A percentile compares a stretch with the other conserved stretches of the same genome.
These are phyloP conservation scores for Coelogynopora nodosa DNA, from an alignment of 2,888 invertebrate species.

Conservation along the genomic window DNA sequence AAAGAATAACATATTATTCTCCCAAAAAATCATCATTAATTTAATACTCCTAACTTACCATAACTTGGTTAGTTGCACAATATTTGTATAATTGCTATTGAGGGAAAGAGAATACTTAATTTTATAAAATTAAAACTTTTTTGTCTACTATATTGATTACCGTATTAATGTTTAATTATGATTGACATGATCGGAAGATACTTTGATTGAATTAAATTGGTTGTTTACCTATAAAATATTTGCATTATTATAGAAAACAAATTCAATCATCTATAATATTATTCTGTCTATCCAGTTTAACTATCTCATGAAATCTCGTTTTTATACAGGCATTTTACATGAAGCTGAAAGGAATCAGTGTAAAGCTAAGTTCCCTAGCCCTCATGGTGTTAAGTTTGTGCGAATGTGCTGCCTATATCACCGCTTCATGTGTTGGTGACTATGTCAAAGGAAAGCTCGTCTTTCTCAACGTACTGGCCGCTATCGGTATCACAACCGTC, in stretches of 20 bases:
- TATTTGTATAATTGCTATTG: no score
- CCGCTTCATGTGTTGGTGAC: constrained; percentile 52
- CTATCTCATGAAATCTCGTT: no score
- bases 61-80: no score
- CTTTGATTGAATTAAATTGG: no score
- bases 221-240: neutral
- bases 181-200: no score
- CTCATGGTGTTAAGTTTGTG: constrained; percentile 51
- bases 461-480: constrained; percentile 49
- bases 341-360: constrained; percentile 50
- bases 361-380: constrained; percentile 49
- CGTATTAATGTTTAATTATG: no score
- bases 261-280: neutral
- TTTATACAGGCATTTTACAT: constrained; percentile 52
- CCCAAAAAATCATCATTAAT: no score
- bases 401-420: constrained; percentile 51
- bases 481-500: constrained; percentile 50
- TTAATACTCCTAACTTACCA: no score
- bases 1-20: no score
- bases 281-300: constrained; percentile 16
- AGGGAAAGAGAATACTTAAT: no score
- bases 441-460: constrained; percentile 51
- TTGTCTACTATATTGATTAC: no score
- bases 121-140: no score
- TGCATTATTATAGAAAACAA: neutral